These are phyloP conservation scores for Epiblema foenella DNA, from an alignment of 2,888 invertebrate genomes.

Conservation along the genomic window DNA sequence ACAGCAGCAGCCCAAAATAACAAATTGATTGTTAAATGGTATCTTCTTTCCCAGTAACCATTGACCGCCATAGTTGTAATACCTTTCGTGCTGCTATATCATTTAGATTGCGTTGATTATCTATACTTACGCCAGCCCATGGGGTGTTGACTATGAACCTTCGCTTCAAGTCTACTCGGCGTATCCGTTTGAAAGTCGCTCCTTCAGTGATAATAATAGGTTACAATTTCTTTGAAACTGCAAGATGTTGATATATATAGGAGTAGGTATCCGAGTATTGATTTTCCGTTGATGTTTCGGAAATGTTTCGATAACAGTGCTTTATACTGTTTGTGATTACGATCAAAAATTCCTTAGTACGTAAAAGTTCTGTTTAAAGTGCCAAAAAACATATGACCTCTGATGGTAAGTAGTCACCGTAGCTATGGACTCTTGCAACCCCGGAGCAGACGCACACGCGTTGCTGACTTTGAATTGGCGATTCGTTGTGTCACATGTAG, in stretches of 20 bases:
- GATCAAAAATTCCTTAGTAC: neutral
- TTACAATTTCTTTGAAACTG: conserved; percentile 54
- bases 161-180: conserved; percentile 61
- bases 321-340: conserved; percentile 47
- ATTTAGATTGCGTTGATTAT: conserved; percentile 77
- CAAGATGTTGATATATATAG: neutral
- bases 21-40: neutral
- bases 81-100: conserved; percentile 73
- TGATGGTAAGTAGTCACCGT: no score
- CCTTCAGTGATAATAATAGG: conserved; percentile 52
- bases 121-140: conserved; percentile 71
- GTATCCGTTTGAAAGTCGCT: conserved; percentile 56
- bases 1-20: neutral
- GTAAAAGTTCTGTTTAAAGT: no score
- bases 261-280: neutral
- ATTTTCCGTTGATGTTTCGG: conserved; percentile 48
- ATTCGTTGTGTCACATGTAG: no score
- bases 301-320: conserved; percentile 54
- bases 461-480: no score
- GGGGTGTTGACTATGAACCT: conserved; percentile 67
- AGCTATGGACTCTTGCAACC: no score
- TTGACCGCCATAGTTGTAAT: conserved; percentile 50
- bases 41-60: conserved; percentile 52
- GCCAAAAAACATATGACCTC: no score
- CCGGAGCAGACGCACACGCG: no score